Base-by-base conservation (phyloP, 1,140 invertebrate genomes). In the Ptiloglossa arizonensis region DNA sequence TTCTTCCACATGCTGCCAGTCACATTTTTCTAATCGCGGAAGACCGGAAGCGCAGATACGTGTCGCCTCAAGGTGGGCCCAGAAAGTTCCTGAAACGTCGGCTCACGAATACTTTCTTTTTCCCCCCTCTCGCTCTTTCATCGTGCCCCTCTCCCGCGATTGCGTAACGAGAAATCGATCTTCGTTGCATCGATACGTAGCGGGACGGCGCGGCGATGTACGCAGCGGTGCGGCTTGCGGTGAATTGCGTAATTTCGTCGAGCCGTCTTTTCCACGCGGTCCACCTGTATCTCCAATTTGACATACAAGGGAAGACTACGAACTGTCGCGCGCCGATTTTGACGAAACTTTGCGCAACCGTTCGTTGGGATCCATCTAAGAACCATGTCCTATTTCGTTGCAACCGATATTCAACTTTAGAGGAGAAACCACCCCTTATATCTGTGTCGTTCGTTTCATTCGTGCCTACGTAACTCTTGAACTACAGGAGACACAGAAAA, bases 161-260 rank as follows among this genome's bases (percentile, higher is more conserved):
- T 85, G 67, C 69, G 27, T 67, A 85, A 85, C 66, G 48, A 62
- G 82, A 85, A 85, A 85, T 84, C 76, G 79, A 84, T 85, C 83
- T 72, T 73, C 73, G 78, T 54, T 80, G 71, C 56, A 60, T 76
- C 68, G 68, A 75, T 66, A 78, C 79, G 59, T 11, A 64, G 54
- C 59, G 38, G 73, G 46, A 56, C 60, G 41, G 48, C 41, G 48
- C 60, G 27, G 46, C 48, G 46, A 56, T 66, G 32, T 11, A 78
- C 44, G 54, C 63, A 35, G 56, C 48, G 69, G 44, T 67, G 62
- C 81, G 79, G 66, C 38, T 74, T 74, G 50, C 70, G 46, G 54
- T 46, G 41, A 22, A 79, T 83, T 79, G 69, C 63, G 75, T 57
- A 74, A 83, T 50, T 52, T 62, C 59, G 44, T 64, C 56, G 63